These are phyloP conservation scores for Pitangus sulphuratus DNA, from an alignment of 2,797 vertebrate species.

Conservation along the genomic window DNA sequence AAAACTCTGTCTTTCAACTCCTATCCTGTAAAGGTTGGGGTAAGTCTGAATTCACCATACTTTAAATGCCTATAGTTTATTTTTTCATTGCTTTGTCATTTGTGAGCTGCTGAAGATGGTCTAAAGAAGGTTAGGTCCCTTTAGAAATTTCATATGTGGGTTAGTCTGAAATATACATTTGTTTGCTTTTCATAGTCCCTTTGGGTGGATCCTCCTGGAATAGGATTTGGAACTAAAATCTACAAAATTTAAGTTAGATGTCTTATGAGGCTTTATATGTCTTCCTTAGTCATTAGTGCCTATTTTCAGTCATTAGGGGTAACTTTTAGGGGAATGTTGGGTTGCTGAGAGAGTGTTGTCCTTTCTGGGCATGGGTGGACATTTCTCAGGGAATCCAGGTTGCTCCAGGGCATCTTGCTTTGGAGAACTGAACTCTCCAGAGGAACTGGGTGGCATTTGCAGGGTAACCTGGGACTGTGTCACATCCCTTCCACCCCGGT, in stretches of 20 bases:
- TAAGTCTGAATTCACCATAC: neutral
- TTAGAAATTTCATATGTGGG: neutral
- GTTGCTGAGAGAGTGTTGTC: neutral
- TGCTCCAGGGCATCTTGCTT: neutral
- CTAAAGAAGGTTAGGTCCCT: neutral
- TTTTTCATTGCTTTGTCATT: neutral
- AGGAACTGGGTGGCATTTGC: neutral
- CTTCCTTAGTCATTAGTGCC: neutral
- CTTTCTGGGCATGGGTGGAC: neutral
- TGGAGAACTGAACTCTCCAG: neutral
- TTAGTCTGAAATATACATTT: neutral
- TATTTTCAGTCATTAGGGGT: neutral
- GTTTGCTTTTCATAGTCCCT: neutral
- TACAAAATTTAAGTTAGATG: neutral
- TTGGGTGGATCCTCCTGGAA: neutral
- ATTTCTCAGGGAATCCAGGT: neutral
- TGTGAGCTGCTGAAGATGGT: neutral
- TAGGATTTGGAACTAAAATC: neutral
- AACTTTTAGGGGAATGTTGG: neutral
- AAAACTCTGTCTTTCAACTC: neutral
- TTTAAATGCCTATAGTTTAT: neutral
- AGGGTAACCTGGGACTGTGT: neutral
- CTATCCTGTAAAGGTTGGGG: neutral
- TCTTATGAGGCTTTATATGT: neutral
- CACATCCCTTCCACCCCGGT: fast-evolving